These are phyloP conservation scores for Stegostoma tigrinum DNA, from an alignment of 2,113 vertebrate species.

Conservation along the genomic window DNA sequence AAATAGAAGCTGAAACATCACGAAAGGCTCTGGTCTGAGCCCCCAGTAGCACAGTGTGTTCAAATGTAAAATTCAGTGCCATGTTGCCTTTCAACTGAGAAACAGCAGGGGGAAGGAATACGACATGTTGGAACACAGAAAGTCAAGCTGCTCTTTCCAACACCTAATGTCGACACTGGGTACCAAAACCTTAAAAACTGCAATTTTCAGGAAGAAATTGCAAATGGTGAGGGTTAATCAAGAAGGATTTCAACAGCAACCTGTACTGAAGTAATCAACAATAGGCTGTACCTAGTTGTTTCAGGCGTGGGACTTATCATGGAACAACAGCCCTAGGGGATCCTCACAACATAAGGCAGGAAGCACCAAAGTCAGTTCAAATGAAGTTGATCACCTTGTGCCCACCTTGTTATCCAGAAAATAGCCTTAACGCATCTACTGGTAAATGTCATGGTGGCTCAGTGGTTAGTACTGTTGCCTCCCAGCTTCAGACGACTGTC, in stretches of 20 bases:
- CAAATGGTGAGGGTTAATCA: background rate
- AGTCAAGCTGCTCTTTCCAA: background rate
- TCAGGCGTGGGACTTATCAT: background rate
- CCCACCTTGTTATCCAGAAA: background rate
- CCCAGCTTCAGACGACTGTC: too few species aligned
- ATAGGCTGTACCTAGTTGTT: background rate
- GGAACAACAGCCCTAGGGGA: background rate
- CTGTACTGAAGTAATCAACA: background rate
- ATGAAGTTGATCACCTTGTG: background rate
- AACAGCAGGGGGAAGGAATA: background rate
- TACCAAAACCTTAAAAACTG: background rate
- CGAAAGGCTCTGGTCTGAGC: background rate
- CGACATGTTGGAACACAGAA: background rate
- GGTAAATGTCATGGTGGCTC: background rate
- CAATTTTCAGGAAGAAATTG: background rate
- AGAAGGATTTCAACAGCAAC: background rate
- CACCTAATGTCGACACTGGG: background rate
- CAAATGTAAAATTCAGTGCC: background rate
- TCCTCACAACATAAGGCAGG: background rate
- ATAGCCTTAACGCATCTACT: background rate
- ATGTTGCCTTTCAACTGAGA: background rate
- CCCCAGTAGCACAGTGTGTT: background rate
- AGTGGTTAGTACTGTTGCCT: too few species aligned
- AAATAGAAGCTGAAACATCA: background rate
- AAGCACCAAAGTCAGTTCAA: background rate